Percentiles rank a stretch among this genome's conserved stretches.
Evolutionary conservation across 1,140 invertebrate genomes (phyloP).

Genomic region (Nephila pilipes): DNA sequence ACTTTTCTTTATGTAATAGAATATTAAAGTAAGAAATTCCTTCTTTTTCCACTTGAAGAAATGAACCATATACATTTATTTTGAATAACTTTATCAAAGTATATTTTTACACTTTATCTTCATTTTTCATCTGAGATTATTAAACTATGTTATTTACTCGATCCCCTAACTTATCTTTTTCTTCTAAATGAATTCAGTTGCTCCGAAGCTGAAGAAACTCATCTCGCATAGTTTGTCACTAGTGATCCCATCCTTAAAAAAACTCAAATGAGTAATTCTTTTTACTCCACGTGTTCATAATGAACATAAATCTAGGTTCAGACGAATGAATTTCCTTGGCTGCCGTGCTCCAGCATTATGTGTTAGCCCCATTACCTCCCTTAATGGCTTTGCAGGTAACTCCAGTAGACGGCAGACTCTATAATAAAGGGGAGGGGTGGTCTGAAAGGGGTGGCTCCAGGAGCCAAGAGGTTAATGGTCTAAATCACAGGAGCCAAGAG

Average conservation of each 20-base stretch:
- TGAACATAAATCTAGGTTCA: slow-evolving; percentile 45
- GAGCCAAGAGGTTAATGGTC: slow-evolving; percentile 49
- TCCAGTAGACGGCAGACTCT: neutral
- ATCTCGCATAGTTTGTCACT: neutral
- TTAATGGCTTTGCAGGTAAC: slow-evolving; percentile 52
- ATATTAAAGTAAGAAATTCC: neutral
- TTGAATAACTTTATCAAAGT: neutral
- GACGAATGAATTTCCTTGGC: slow-evolving; percentile 19
- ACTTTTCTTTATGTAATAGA: no score
- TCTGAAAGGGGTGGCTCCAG: no score
- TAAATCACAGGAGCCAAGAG: slow-evolving; percentile 52
- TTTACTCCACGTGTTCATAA: neutral
- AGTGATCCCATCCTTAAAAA: no score
- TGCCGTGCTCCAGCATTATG: neutral
- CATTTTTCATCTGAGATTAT: neutral
- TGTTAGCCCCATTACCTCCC: slow-evolving; percentile 32
- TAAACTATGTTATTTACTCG: neutral
- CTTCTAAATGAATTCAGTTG: neutral
- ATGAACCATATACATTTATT: neutral
- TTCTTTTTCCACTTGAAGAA: neutral
- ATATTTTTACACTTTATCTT: neutral
- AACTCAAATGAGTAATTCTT: slow-evolving; percentile 1
- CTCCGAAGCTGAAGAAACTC: neutral
- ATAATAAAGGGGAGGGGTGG: neutral
- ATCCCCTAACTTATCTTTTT: no score